These are phyloP conservation scores for Montipora efflorescens DNA, from an alignment of 64 coral and sea anemone species.

Conservation along the genomic window DNA sequence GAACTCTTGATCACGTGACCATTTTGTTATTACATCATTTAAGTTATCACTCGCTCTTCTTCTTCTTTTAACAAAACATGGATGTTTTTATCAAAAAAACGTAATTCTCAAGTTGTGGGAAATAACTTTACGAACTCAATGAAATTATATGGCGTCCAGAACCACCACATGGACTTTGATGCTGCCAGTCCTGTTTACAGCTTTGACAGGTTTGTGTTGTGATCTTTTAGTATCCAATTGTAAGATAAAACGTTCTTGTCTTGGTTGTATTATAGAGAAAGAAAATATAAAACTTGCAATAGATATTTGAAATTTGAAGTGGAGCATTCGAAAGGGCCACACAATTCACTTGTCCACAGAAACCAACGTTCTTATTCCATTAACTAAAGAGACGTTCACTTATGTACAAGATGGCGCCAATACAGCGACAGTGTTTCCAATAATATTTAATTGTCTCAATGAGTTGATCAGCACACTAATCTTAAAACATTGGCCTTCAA, in stretches of 20 bases:
- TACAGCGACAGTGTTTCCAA: background rate
- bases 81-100: background rate
- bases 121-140: background rate
- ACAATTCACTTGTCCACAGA: background rate
- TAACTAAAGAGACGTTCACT: background rate
- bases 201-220: conserved; percentile 21
- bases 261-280: background rate
- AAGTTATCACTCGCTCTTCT: background rate
- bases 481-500: too few species aligned
- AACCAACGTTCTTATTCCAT: background rate
- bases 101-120: conserved; percentile 14
- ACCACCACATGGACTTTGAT: conserved; percentile 5
- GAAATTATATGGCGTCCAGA: conserved; percentile 24
- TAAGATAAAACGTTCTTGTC: background rate
- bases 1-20: conserved; percentile 28
- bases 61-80: background rate
- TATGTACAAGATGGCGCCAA: background rate
- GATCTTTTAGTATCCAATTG: background rate
- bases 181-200: conserved; percentile 1
- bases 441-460: background rate
- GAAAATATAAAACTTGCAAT: background rate
- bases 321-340: background rate
- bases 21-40: conserved; percentile 46
- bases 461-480: background rate
- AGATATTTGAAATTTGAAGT: background rate